A percentile compares a stretch with the other conserved stretches of the same genome.
Conservation (phyloP, 2,797 vertebrate species). For the Petrocephalus sullivani region DNA sequence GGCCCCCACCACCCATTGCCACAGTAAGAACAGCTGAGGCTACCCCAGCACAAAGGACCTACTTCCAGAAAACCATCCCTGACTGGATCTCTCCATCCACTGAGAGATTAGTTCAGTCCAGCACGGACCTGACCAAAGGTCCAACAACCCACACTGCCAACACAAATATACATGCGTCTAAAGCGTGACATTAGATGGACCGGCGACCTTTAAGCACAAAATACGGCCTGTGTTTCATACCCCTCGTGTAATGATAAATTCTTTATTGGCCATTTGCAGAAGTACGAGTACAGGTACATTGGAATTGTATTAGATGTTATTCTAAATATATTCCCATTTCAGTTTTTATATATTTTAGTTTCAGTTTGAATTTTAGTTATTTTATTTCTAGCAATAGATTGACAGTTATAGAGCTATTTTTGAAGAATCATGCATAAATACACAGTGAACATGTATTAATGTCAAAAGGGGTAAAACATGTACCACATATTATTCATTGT, state of each 20-base stretch:
- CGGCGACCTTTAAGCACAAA: neutral
- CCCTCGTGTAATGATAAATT: no score
- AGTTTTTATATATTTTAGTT: neutral
- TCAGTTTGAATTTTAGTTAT: neutral
- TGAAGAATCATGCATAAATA: neutral
- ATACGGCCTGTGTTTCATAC: neutral
- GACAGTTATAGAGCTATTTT: neutral
- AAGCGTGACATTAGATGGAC: neutral
- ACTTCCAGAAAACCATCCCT: neutral
- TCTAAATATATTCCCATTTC: neutral
- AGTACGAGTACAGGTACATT: neutral
- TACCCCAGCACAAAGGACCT: neutral
- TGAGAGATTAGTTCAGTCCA: neutral
- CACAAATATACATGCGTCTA: neutral
- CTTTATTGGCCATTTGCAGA: no score
- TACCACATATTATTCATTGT: neutral
- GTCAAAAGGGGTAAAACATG: neutral
- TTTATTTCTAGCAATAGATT: neutral
- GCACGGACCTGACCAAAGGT: neutral
- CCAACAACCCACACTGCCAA: neutral
- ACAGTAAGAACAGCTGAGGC: neutral
- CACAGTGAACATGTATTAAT: neutral
- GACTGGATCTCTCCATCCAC: neutral
- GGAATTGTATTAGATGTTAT: neutral
- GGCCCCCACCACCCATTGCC: slow-evolving; percentile 14